Evolutionary conservation across 1,140 invertebrate species (phyloP), one percentile per base, ranked within the genome.

Genomic region (Oreohelix idahoensis): DNA sequence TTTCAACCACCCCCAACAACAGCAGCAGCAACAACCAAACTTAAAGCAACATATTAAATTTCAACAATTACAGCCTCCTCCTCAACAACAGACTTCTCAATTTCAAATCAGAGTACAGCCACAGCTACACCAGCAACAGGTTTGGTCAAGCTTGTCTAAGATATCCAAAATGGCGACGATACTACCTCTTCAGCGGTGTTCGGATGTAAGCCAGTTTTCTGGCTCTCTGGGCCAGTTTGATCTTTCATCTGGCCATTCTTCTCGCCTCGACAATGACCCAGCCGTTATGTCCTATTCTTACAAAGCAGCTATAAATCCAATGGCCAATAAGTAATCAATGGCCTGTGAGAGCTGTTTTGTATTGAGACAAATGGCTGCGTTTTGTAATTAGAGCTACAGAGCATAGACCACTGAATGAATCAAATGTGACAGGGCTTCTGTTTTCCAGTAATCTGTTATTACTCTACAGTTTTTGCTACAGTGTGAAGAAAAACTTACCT

Each of bases 201-300:
- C 74, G 23, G 74, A 76, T 76, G 39, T 66, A 0, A 35, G 77
- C 58, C 53, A 63, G 1, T 45, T n/a, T 51, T 76, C 74, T 39
- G 32, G 45, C 1, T 73, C 71, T 45, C 11, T 73, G 1, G 71
- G 71, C 1, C 71, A 39, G 42, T 20, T 42, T 42, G 71, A 73
- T 26, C 15, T 73, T 45, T 29, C 39, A 20, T 2, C 36, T 11
- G 32, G 51, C 8, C 75, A 77, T 36, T 53, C 51, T 26, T 69
- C 77, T 69, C 63, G 79, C n/a, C 69, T 80, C 11, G 79, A 80
- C 42, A 80, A 80, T 35, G 79, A 80, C 45, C 79, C 79, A 38
- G 79, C 79, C 39, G 29, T 80, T 4, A 80, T 80, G 79, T 80
- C 79, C 1, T 80, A 80, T 32, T 80, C 79, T 10, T 63, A 66